phyloP scores from a whole-genome alignment of 2,113 vertebrate genomes.

The Ardeotis arabs region DNA sequence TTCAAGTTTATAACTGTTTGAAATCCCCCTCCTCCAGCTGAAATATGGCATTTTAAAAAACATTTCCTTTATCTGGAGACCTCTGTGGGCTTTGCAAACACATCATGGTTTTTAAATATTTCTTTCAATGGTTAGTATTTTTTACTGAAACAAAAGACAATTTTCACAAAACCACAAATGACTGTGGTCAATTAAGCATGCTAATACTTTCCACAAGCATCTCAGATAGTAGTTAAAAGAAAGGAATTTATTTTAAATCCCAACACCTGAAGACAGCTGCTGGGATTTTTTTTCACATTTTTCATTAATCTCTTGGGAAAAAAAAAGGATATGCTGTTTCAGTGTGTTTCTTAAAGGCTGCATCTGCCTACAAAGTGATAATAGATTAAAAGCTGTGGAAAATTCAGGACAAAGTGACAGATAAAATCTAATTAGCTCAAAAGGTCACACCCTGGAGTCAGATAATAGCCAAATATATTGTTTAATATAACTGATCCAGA shows the following conservation, averaged over 20 bases:
- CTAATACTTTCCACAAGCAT: conserved; percentile 5
- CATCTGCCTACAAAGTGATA: not conserved
- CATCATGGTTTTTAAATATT: not conserved
- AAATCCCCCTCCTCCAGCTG: not conserved
- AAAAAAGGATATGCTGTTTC: not conserved
- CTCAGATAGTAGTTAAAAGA: not conserved
- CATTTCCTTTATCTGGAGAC: not conserved
- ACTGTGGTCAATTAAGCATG: not conserved
- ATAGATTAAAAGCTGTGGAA: not conserved
- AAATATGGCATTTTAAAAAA: not conserved
- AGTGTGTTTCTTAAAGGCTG: not conserved
- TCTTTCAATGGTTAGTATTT: not conserved
- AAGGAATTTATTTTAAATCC: not conserved
- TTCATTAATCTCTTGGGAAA: fast-evolving
- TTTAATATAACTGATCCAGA: not conserved
- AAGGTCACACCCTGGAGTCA: not conserved
- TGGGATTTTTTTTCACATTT: not conserved
- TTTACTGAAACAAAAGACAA: not conserved
- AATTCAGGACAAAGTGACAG: not conserved
- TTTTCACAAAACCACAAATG: conserved; percentile 4
- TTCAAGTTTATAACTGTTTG: not conserved
- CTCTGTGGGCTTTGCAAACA: not conserved
- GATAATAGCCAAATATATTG: not conserved
- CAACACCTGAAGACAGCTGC: not conserved
- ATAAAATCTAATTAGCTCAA: not conserved